A percentile compares a stretch with the other conserved stretches of the same genome.
Evolutionary conservation across 2,888 invertebrate species (phyloP).

Genomic region (Hydrotaea diabolus): DNA sequence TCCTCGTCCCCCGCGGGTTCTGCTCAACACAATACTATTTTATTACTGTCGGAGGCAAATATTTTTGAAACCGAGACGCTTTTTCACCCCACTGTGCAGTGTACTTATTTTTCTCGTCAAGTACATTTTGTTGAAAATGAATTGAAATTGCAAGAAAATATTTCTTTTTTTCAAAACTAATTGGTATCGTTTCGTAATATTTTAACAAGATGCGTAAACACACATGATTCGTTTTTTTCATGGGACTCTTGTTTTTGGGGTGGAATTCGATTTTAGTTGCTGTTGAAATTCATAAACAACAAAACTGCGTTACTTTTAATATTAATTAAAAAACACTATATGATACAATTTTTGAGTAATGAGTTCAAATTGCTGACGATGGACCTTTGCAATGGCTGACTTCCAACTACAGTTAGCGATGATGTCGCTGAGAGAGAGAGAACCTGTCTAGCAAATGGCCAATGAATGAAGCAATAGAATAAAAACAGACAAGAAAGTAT

Average conservation of each 20-base stretch:
- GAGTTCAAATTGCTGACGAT: not conserved
- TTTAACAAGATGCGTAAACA: conserved; percentile 45
- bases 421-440: not conserved
- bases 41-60: too few relatives aligned
- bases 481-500: too few relatives aligned
- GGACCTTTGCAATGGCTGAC: conserved; percentile 6
- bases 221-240: not conserved
- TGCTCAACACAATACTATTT: too few relatives aligned
- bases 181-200: conserved; percentile 51
- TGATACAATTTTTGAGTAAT: conserved; percentile 29
- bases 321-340: conserved; percentile 27
- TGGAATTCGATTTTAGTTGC: not conserved
- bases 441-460: too few relatives aligned
- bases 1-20: too few relatives aligned
- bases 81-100: conserved; percentile 16
- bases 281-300: conserved; percentile 5
- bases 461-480: too few relatives aligned
- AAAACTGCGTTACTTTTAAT: conserved; percentile 17
- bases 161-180: conserved; percentile 42
- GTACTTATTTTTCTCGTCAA: conserved; percentile 28
- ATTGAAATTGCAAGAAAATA: conserved; percentile 27
- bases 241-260: too few relatives aligned
- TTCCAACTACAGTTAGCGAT: not conserved
- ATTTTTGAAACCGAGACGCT: too few relatives aligned
- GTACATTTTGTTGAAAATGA: conserved; percentile 41